A percentile compares a stretch with the other conserved stretches of the same genome.
These are phyloP conservation scores for Emydura subglobosa DNA, from an alignment of 2,113 vertebrate genomes.

Conservation along the genomic window DNA sequence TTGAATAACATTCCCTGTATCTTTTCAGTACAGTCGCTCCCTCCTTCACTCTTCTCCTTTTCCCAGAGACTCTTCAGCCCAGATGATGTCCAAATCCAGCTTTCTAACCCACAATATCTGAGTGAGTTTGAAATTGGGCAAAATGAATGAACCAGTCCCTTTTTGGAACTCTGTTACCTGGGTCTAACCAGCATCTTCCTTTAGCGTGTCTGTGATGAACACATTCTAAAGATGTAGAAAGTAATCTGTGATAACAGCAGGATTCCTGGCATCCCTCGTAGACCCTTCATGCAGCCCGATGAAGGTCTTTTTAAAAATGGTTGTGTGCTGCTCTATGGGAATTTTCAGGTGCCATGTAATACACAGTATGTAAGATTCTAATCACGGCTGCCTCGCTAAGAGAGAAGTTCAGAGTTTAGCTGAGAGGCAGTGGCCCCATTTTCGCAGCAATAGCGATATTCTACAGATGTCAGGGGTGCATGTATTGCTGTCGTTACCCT, in stretches of 20 bases:
- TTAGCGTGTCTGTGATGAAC: neutral
- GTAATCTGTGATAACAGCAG: neutral
- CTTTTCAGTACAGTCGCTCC: neutral
- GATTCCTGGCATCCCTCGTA: slow-evolving; percentile 1
- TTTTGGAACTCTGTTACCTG: neutral
- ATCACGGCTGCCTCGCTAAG: slow-evolving; percentile 59
- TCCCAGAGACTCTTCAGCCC: neutral
- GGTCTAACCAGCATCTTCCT: slow-evolving; percentile 10
- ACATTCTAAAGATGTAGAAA: neutral
- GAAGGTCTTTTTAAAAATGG: slow-evolving; percentile 62
- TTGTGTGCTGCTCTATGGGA: slow-evolving; percentile 35
- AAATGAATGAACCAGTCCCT: neutral
- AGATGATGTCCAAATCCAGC: neutral
- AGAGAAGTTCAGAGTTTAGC: slow-evolving; percentile 63
- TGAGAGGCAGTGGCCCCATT: slow-evolving; percentile 36
- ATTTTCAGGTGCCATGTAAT: slow-evolving; percentile 56
- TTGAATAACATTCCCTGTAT: neutral
- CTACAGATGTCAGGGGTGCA: slow-evolving; percentile 55
- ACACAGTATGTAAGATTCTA: slow-evolving; percentile 50
- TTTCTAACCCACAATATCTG: neutral
- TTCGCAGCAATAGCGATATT: slow-evolving; percentile 54
- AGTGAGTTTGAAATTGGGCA: slow-evolving; percentile 39
- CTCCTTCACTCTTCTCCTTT: neutral
- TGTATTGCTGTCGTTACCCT: slow-evolving; percentile 30
- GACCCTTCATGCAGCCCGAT: slow-evolving; percentile 30